Base-by-base conservation (phyloP, 2,113 vertebrate genomes). In the Eurypyga helias region DNA sequence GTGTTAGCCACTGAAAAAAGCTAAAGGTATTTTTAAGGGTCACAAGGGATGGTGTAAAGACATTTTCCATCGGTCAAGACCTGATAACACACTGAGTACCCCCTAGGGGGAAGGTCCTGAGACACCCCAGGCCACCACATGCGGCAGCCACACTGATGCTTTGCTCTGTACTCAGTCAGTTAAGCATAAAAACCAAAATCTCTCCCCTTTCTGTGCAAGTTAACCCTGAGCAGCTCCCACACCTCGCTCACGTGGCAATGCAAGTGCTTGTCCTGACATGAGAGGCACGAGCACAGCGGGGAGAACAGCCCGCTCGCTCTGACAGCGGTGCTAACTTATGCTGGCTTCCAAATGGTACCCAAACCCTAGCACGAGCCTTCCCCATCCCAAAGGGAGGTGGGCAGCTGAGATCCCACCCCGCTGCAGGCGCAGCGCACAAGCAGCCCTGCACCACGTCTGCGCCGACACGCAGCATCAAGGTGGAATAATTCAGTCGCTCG, bases 231-330 rank as follows among this genome's bases (percentile, higher is more conserved):
- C 65, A 80, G 87, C 67, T 51, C 54, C 48, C 84, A 65, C 55
- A 41, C 57, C 55, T 57, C 0, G 0, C 65, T 70, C 60, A 54
- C 0, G 1, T 3, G 2, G 57, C 0, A 0, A 45, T n/a, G 57
- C 43, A 24, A 54, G 72, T 0, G 0, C 45, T 67, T 11, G 3
- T 46, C 71, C 92, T 9, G 3, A 28, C 13, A 52, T 29, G 26
- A 81, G 66, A 57, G 45, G 48, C 76, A 67, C 0, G 1, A 90
- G 75, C 70, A 43, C 21, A 61, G 91, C 66, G 38, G 60, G 67
- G 65, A 41, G 43, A 77, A 4, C 54, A 65, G 12, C 67, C 87
- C 15, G 66, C 48, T 80, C 4, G 0, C 36, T 28, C 26, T 15
- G 33, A 36, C 36, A 76, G 81, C 7, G 1, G 14, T 17, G 62